Evolutionary conservation across 1,140 invertebrate genomes (phyloP), one percentile per base, ranked within the genome.

Genomic region (Macrotrachela quadricornifera): DNA sequence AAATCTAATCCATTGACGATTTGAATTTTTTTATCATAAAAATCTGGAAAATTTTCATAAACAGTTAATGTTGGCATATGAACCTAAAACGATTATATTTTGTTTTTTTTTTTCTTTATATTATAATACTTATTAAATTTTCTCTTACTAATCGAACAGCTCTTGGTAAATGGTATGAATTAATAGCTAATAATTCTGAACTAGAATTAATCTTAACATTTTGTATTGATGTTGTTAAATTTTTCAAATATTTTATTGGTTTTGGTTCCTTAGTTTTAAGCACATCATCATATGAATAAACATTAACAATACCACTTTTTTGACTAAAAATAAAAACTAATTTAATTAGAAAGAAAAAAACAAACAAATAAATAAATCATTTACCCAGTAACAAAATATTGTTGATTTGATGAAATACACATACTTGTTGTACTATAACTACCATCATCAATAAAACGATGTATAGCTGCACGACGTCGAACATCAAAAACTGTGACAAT

Each of bases 401-500:
- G 76, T 50, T 79, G 77, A 67, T 79, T 82, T 0, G 76, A 73
- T 14, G 85, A 83, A 15, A 81, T 64, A 0, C 79, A 72, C 15
- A 92, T 64, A 12, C 73, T 68, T 0, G 76, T 76, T 6, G 83
- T 82, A 48, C 75, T 73, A 1, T 91, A 67, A 68, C 83, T 87
- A 16, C 87, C 87, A 59, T 88, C 79, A 63, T 95, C 87, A 49
- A 71, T 66, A 59, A 86, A 86, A 57, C 76, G 78, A 61, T 85
- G 79, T 16, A 79, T 61, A 54, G 82, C 80, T 12, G 10, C 40
- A 17, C 46, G 30, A 45, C 70, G 66, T 17, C 77, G 75, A 54
- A 73, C 77, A 3, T 88, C 81, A 79, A 85, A 90, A 10, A 86
- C 70, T 53, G 79, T 83, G 1, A 91, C 77, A 65, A 82, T 77